Conservation (phyloP, 2,888 invertebrate genomes). For the Chloroclysta siterata region DNA sequence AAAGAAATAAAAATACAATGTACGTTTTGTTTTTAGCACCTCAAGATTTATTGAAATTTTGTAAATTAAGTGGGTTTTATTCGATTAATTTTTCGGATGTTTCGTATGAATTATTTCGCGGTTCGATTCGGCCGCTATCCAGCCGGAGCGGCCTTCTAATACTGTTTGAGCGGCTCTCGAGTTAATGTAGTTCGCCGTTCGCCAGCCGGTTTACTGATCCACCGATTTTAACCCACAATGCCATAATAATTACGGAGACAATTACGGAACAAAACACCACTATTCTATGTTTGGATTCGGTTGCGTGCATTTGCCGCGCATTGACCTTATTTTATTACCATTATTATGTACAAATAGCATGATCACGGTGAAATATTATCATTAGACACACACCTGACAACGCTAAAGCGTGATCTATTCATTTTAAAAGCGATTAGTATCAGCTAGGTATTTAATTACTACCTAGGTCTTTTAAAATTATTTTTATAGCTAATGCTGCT, state of each 20-base stretch:
- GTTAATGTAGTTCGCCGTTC: constrained; percentile 62
- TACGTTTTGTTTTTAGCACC: constrained; percentile 41
- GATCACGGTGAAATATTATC: constrained; percentile 25
- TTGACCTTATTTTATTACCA: constrained; percentile 51
- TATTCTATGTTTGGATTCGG: constrained; percentile 49
- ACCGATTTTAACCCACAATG: constrained; percentile 70
- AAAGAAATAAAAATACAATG: constrained; percentile 22
- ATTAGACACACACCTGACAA: constrained; percentile 9
- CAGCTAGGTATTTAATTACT: neutral
- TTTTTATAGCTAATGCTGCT: neutral
- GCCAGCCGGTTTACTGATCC: constrained; percentile 62
- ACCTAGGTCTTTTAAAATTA: neutral
- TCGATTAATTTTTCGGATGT: constrained; percentile 23
- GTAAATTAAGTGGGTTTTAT: neutral
- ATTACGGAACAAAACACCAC: constrained; percentile 70
- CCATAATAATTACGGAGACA: constrained; percentile 75
- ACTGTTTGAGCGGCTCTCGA: constrained; percentile 60
- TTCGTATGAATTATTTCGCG: constrained; percentile 35
- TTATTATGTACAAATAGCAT: constrained; percentile 19
- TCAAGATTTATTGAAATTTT: neutral
- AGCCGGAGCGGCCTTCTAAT: constrained; percentile 75
- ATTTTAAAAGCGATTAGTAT: neutral
- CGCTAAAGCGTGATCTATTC: neutral
- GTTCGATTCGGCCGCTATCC: constrained; percentile 63
- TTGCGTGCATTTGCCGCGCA: constrained; percentile 52